Evolutionary conservation across 2,113 vertebrate genomes (phyloP).

Genomic region (Mesitornis unicolor): DNA sequence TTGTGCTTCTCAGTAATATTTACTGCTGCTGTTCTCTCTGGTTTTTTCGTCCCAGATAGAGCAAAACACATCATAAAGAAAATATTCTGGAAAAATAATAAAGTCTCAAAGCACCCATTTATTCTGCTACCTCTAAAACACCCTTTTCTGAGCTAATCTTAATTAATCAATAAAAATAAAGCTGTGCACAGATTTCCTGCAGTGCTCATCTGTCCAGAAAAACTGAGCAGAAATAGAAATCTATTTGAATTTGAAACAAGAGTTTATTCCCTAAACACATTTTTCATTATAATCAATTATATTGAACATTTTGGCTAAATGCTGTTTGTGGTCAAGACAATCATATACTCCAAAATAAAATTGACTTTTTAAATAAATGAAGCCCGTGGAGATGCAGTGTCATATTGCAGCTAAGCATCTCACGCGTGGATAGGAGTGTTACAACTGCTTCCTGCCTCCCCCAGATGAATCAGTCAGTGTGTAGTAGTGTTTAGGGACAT

Average conservation of each 20-base stretch:
- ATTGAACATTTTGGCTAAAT: not conserved
- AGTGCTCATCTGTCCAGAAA: not conserved
- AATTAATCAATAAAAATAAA: slow-evolving; percentile 15
- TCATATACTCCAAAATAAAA: not conserved
- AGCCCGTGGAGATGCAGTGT: not conserved
- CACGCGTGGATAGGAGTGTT: not conserved
- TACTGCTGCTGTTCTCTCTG: not conserved
- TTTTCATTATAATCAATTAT: not conserved
- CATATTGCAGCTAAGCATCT: not conserved
- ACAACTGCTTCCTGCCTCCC: not conserved
- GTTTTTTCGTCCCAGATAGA: not conserved
- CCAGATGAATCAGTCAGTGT: not conserved
- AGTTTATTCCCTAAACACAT: not conserved
- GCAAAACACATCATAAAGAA: not conserved
- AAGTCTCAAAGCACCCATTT: not conserved
- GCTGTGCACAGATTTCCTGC: not conserved
- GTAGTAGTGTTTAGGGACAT: not conserved
- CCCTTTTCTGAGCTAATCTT: not conserved
- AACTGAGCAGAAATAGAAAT: not conserved
- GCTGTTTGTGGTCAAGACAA: not conserved
- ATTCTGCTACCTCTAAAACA: not conserved
- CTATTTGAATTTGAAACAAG: not conserved
- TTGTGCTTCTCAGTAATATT: not conserved
- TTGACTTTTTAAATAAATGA: fast-evolving
- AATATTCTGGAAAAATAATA: not conserved